Evolutionary conservation across 2,888 invertebrate species (phyloP), one percentile per base, ranked within the genome.

Genomic region (Hoplodrina ambigua): DNA sequence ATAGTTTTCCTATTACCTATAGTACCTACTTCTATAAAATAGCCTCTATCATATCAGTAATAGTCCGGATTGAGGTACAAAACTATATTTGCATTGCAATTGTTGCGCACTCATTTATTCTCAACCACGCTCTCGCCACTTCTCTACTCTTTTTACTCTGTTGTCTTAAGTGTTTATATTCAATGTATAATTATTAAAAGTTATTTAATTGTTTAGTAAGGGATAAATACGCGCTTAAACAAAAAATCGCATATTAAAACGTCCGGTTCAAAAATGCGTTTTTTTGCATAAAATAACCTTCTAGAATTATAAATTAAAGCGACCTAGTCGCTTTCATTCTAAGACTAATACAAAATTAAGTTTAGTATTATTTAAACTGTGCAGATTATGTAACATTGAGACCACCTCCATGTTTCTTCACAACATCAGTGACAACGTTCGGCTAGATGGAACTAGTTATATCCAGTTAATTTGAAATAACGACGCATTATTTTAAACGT

Each of bases 341-440:
- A 69, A 55, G 5, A 62, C 63, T 83, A 80, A 86, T 83, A 81
- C 75, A 69, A 80, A 85, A 87, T 75, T 67, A 83, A 79, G 70
- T 78, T 69, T 61, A 81, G 67, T 72, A 72, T 82, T 81, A 82
- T 87, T 86, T 72, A 84, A 88, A 82, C 85, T 87, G 87, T 82
- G 80, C 72, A 62, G 72, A 87, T 93, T 93, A 93, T 90, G 92
- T 90, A 93, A 93, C 80, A 60, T 64, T 72, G 53, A 77, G 80
- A 87, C 85, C 86, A 89, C 87, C 87, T 87, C 88, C 85, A 89
- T 82, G 87, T 92, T 92, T 91, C 92, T 90, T 89, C 88, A 89
- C 85, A 79, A 87, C 85, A 86, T 78, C 84, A 72, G 57, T 64
- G 82, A 86, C 86, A 86, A 85, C 84, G 73, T 78, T 66, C 79